A percentile compares a stretch with the other conserved stretches of the same genome.
These are phyloP conservation scores for Podabrus alpinus DNA, from an alignment of 2,888 invertebrate species.

Conservation along the genomic window DNA sequence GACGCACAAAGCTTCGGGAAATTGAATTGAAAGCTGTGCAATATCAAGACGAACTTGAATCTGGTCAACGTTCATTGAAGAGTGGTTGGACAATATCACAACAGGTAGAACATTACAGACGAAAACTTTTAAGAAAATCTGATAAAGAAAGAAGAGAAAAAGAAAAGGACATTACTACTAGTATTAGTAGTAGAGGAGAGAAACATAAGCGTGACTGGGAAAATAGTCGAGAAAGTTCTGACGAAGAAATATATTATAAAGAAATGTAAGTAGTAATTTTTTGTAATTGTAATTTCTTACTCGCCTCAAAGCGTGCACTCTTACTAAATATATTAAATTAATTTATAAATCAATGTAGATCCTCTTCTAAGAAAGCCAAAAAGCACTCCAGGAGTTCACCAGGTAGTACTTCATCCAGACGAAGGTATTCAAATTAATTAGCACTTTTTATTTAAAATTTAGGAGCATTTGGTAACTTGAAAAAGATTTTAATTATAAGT, in stretches of 20 bases:
- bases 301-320: no score
- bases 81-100: conserved; percentile 75
- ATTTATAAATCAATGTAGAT: conserved; percentile 50
- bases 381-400: conserved; percentile 55
- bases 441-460: not conserved
- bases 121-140: conserved; percentile 82
- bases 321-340: not conserved
- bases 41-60: conserved; percentile 95
- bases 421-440: conserved; percentile 45
- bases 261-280: conserved; percentile 50
- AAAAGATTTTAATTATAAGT: no score
- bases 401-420: conserved; percentile 52
- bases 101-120: conserved; percentile 88
- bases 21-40: conserved; percentile 94
- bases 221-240: conserved; percentile 49
- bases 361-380: conserved; percentile 54
- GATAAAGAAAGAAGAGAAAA: conserved; percentile 53
- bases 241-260: conserved; percentile 52
- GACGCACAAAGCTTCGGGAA: conserved; percentile 79
- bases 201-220: conserved; percentile 52
- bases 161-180: conserved; percentile 38
- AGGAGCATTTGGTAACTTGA: not conserved
- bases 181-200: conserved; percentile 37
- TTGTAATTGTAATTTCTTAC: not conserved
- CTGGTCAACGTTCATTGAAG: conserved; percentile 74